These are phyloP conservation scores for Polietes domitor DNA, from an alignment of 2,888 invertebrate genomes.

Conservation along the genomic window DNA sequence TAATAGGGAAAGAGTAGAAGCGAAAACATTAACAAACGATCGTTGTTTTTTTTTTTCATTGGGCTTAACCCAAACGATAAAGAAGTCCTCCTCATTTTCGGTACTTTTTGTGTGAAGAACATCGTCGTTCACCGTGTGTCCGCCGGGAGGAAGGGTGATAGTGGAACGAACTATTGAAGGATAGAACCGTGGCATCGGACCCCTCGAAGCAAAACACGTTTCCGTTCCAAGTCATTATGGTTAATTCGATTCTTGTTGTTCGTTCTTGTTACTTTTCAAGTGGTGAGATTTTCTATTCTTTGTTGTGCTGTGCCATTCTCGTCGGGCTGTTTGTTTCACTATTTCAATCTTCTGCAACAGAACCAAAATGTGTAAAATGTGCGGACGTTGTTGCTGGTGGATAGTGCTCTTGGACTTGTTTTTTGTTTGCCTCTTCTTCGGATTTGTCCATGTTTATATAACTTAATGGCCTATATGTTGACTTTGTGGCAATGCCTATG, in stretches of 20 bases:
- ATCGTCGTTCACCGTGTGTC: neutral
- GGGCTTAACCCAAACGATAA: neutral
- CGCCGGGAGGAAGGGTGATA: neutral
- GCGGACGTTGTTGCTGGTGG: neutral
- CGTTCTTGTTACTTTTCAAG: too few species aligned
- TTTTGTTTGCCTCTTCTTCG: neutral
- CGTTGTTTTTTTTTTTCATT: neutral
- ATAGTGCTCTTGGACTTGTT: neutral
- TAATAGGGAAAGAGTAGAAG: neutral
- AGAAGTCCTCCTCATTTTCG: constrained; percentile 10
- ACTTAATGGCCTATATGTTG: constrained; percentile 39
- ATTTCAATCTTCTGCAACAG: neutral
- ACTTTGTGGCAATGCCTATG: constrained; percentile 1
- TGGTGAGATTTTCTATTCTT: constrained; percentile 18
- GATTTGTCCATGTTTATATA: constrained; percentile 27
- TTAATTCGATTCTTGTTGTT: constrained; percentile 58
- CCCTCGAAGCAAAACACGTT: constrained; percentile 55
- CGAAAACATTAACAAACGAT: constrained; percentile 5
- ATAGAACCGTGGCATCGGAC: neutral
- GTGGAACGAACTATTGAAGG: constrained; percentile 7
- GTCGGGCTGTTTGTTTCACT: neutral
- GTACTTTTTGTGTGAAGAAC: neutral
- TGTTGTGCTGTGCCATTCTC: neutral
- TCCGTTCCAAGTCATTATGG: constrained; percentile 57
- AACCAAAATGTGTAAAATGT: neutral